A percentile compares a stretch with the other conserved stretches of the same genome.
Conservation (phyloP, 2,797 vertebrate genomes). For the Enoplosus armatus region DNA sequence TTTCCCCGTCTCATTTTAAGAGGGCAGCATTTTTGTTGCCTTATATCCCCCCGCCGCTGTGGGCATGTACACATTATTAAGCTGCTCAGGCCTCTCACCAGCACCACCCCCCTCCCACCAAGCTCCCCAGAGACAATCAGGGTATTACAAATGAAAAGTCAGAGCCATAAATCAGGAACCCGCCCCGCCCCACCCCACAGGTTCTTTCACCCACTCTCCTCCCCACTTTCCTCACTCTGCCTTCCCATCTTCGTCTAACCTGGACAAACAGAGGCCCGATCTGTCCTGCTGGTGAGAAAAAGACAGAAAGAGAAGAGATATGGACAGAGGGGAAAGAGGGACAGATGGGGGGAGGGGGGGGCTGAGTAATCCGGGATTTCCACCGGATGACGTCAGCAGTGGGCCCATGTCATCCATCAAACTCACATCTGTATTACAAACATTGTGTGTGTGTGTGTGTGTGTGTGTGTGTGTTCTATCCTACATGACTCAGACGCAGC, state of each 20-base stretch:
- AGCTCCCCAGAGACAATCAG: constrained; percentile 79
- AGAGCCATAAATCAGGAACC: constrained; percentile 78
- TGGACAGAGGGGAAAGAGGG: constrained; percentile 35
- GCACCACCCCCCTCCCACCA: constrained; percentile 56
- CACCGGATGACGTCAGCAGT: constrained; percentile 84
- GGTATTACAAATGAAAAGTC: constrained; percentile 83
- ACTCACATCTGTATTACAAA: constrained; percentile 77
- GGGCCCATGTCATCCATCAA: constrained; percentile 79
- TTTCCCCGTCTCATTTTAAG: constrained; percentile 67
- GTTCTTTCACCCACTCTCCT: constrained; percentile 40
- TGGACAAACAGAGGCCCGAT: constrained; percentile 33
- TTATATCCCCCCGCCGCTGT: constrained; percentile 55
- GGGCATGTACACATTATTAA: constrained; percentile 82
- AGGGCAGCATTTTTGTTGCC: constrained; percentile 69
- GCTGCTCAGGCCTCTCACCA: constrained; percentile 66
- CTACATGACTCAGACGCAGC: constrained; percentile 79
- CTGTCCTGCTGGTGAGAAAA: constrained; percentile 20
- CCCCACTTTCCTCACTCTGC: constrained; percentile 9
- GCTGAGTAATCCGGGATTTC: constrained; percentile 88
- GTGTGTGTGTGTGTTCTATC: constrained; percentile 50
- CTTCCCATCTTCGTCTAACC: constrained; percentile 35
- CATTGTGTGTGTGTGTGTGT: constrained; percentile 33
- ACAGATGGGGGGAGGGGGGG: constrained; percentile 36
- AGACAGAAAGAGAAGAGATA: constrained; percentile 23
- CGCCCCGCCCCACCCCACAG: constrained; percentile 30